Conservation (phyloP, 2,797 vertebrate genomes). For the Helarctos malayanus region DNA sequence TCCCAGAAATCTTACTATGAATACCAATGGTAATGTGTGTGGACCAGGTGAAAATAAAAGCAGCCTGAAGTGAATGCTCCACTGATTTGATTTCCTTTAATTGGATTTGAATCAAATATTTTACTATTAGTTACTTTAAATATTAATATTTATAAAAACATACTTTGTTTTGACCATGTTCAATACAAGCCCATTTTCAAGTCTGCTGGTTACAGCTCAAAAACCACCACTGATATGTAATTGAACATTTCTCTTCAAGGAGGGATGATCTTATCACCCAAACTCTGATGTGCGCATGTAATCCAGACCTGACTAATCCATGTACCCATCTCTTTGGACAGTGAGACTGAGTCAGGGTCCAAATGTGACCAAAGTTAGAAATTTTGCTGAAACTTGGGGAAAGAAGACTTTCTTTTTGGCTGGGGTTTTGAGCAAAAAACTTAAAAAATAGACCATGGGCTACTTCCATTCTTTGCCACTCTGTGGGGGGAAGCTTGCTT, state of each 20-base stretch:
- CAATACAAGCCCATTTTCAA: conserved; percentile 1
- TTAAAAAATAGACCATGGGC: neutral
- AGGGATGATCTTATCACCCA: neutral
- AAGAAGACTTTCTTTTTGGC: neutral
- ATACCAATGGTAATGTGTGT: neutral
- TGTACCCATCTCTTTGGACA: neutral
- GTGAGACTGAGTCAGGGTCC: neutral
- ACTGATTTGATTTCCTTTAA: conserved; percentile 1
- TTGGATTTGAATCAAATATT: neutral
- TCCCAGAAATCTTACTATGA: neutral
- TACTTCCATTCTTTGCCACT: neutral
- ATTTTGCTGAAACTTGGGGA: neutral
- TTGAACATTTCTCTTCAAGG: neutral
- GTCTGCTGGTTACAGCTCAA: neutral
- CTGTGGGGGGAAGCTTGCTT: neutral
- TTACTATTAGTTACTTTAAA: neutral
- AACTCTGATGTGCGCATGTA: neutral
- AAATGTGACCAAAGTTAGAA: conserved; percentile 20
- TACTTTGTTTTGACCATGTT: neutral
- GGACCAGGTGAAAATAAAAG: neutral
- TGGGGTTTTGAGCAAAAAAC: neutral
- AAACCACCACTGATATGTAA: neutral
- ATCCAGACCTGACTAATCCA: neutral
- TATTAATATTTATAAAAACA: conserved; percentile 35
- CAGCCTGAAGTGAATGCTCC: neutral